Conservation (phyloP, 2,113 vertebrate genomes). For the Eretmochelys imbricata region DNA sequence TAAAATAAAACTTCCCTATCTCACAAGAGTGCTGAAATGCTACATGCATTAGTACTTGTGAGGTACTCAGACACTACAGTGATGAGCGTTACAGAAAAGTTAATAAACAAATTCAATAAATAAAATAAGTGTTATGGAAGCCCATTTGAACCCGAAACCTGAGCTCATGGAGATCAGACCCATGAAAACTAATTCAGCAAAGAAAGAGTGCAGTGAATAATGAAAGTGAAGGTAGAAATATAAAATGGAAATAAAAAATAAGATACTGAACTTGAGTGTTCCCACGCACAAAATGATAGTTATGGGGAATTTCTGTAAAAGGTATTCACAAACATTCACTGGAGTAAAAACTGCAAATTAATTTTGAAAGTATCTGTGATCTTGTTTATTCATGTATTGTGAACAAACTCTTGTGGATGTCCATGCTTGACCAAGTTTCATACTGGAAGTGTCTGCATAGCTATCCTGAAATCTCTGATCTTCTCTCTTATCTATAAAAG, state of each 20-base stretch:
- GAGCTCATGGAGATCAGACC: neutral
- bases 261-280: neutral
- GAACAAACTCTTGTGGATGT: neutral
- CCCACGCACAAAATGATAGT: neutral
- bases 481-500: neutral
- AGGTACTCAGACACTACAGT: neutral
- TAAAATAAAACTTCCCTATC: constrained; percentile 9
- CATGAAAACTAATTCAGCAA: constrained; percentile 38
- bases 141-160: neutral
- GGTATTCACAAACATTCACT: neutral
- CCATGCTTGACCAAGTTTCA: neutral
- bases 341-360: neutral
- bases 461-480: neutral
- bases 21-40: neutral
- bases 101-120: constrained; percentile 52
- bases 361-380: neutral
- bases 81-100: constrained; percentile 13
- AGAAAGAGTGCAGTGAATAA: constrained; percentile 21
- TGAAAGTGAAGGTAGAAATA: neutral
- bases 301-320: neutral
- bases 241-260: neutral
- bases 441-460: neutral
- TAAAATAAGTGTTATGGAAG: constrained; percentile 45
- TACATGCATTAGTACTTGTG: rapidly evolving
- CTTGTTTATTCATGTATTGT: neutral